phyloP scores from a whole-genome alignment of 2,888 invertebrate genomes.

The Caenorhabditis wallacei region DNA sequence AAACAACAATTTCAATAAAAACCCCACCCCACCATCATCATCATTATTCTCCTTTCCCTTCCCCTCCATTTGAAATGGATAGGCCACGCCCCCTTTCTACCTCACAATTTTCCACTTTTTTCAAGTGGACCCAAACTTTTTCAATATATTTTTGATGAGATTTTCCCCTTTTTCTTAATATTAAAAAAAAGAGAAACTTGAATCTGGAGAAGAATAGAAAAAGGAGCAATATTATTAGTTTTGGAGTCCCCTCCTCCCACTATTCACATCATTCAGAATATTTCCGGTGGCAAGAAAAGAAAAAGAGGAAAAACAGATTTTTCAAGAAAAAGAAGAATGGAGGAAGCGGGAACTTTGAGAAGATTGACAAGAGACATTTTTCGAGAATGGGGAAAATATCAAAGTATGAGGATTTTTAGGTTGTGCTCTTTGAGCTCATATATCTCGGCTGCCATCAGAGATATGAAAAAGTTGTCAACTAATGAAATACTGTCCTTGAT shows the following conservation, averaged over 20 bases:
- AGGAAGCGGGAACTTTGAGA: constrained; percentile 1
- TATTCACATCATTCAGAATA: constrained; percentile 47
- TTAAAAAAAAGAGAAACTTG: not conserved
- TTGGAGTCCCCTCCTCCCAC: not conserved
- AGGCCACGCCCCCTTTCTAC: constrained; percentile 19
- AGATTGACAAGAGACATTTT: constrained; percentile 23
- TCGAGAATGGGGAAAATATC: too few species aligned
- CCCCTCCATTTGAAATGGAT: constrained; percentile 20
- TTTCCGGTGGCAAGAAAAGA: constrained; percentile 19
- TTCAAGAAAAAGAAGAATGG: not conserved
- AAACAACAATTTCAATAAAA: constrained; percentile 2
- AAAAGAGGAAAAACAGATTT: constrained; percentile 24
- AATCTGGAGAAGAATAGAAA: not conserved
- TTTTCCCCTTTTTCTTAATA: not conserved
- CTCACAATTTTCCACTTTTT: constrained; percentile 20
- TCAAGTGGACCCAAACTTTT: not conserved
- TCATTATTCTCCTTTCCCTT: constrained; percentile 6
- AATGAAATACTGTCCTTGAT: too few species aligned
- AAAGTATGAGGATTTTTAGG: too few species aligned
- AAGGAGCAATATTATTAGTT: not conserved
- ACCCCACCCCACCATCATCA: constrained; percentile 4
- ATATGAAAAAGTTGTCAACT: too few species aligned
- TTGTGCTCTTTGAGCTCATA: too few species aligned
- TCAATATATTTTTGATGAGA: not conserved
- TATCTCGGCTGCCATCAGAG: too few species aligned